Base-by-base conservation (phyloP, 2,797 vertebrate species). In the Molossus molossus region DNA sequence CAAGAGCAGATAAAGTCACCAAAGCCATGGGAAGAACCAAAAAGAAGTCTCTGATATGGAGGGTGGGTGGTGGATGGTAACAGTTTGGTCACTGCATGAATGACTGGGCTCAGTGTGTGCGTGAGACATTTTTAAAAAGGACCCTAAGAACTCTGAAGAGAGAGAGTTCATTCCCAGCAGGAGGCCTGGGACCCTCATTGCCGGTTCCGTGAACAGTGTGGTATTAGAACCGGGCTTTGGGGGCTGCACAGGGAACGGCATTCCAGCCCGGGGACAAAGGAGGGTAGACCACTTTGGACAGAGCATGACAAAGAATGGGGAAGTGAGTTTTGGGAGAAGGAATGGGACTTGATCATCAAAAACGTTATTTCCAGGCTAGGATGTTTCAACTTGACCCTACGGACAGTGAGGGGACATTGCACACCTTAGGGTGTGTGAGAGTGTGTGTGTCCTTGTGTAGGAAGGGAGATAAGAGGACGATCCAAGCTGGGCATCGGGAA, bases 31-130 rank as follows among this genome's bases (percentile, higher is more conserved):
- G 88, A 75, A 8, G 6, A 8, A 53, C 8, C n/a, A 6, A 11
- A 33, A 29, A n/a, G 21, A 48, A 48, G 23, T 21, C 33, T 85
- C 67, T 62, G 9, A 15, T 29, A 48, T 82, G 15, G 50, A 82
- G 23, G 27, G 18, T 5, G 4, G 62, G 21, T 18, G 9, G 0
- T 1, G 3, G 1, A 0, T 10, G 14, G 8, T 6, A 14, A 6
- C 45, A 40, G 2, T 40, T 53, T 69, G 11, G 20, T 27, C 14
- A 64, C 20, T 81, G 23, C 7, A 23, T 77, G 14, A 14, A 55
- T 21, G 73, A 1, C 11, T 25, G 37, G 20, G 13, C 75, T 94
- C 77, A 27, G 4, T 77, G 29, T 48, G 5, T 86, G 18, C 65
- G 84, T 65, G 57, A 77, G 25, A 21, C 15, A 53, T 20, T 84